Evolutionary conservation across 2,797 vertebrate species (phyloP), one percentile per base, ranked within the genome.

Genomic region (Neopelma chrysocephalum): DNA sequence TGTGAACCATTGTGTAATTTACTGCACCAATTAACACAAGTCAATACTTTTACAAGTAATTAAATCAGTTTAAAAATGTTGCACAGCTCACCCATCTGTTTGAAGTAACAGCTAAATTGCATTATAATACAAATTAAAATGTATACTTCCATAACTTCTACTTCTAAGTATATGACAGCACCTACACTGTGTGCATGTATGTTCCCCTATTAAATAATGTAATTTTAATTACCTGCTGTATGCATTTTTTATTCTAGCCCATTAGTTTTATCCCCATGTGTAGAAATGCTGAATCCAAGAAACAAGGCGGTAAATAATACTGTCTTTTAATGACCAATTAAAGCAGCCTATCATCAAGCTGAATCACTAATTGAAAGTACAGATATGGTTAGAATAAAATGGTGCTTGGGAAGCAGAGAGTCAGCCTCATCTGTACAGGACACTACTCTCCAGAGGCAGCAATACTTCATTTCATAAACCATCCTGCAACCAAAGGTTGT

Each of bases 21-120:
- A 90, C 65, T 96, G 89, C 51, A 87, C 60, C 90, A 95, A 94
- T 96, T 97, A 95, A 97, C 86, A 87, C n/a, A 89, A 93, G 72
- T 91, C 78, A 87, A 93, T 97, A 93, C 89, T 93, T 94, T 93
- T 93, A 96, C 85, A 96, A 92, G 73, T 92, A 95, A 97, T 95
- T 96, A 95, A 94, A 85, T 70, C 47, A 82, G 17, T 90, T 95
- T 82, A 22, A 92, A 94, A 94, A 77, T 82, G 70, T 91, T 94
- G 51, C 53, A 61, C 9, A 17, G 75, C 84, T 96, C 22, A 9
- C 91, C 83, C 71, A 93, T 97, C 84, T 96, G 94, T 94, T 97
- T 78, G 54, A 97, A 91, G 82, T 82, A 96, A 75, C 42, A 50
- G 70, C 87, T 96, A 69, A 93, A 93, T 96, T 69, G 85, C 34